phyloP scores from a whole-genome alignment of 2,888 invertebrate genomes.

The Yponomeuta cagnagella region DNA sequence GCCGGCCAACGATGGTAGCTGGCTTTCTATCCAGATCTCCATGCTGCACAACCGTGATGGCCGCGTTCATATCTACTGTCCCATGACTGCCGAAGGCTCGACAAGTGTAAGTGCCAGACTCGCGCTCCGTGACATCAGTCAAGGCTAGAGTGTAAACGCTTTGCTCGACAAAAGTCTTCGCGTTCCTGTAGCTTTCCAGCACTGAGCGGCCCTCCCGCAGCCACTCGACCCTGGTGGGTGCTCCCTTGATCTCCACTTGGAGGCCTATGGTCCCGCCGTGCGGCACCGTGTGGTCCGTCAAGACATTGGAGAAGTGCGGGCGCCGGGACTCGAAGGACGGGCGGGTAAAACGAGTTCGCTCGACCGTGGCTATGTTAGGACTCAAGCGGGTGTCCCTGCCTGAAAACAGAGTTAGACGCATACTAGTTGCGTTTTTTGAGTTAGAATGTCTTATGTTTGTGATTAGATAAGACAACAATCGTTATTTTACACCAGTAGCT shows the following conservation, averaged over 20 bases:
- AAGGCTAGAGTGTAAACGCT: slow-evolving; percentile 85
- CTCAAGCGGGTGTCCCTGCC: slow-evolving; percentile 46
- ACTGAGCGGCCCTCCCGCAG: slow-evolving; percentile 78
- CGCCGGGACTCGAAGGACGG: slow-evolving; percentile 69
- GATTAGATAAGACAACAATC: too few species aligned
- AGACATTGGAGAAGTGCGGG: slow-evolving; percentile 81
- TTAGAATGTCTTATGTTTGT: too few species aligned
- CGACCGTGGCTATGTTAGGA: slow-evolving; percentile 48
- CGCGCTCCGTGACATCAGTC: slow-evolving; percentile 81
- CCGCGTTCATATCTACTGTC: slow-evolving; percentile 82
- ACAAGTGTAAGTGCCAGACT: slow-evolving; percentile 85
- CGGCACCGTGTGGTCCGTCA: slow-evolving; percentile 83
- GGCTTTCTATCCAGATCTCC: slow-evolving; percentile 81
- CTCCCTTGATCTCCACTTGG: slow-evolving; percentile 85
- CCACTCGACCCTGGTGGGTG: slow-evolving; percentile 86
- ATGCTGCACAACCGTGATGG: slow-evolving; percentile 80
- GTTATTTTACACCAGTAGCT: too few species aligned
- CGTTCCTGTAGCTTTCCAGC: slow-evolving; percentile 75
- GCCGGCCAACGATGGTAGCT: slow-evolving; percentile 86
- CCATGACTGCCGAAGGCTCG: slow-evolving; percentile 85
- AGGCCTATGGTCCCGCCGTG: slow-evolving; percentile 87
- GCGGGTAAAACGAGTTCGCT: slow-evolving; percentile 47
- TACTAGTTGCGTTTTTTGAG: too few species aligned
- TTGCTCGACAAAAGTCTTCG: slow-evolving; percentile 79
- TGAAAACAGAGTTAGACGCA: slow-evolving; percentile 28